Evolutionary conservation across 2,888 invertebrate genomes (phyloP), one percentile per base, ranked within the genome.

Genomic region (Protophormia terraenovae): DNA sequence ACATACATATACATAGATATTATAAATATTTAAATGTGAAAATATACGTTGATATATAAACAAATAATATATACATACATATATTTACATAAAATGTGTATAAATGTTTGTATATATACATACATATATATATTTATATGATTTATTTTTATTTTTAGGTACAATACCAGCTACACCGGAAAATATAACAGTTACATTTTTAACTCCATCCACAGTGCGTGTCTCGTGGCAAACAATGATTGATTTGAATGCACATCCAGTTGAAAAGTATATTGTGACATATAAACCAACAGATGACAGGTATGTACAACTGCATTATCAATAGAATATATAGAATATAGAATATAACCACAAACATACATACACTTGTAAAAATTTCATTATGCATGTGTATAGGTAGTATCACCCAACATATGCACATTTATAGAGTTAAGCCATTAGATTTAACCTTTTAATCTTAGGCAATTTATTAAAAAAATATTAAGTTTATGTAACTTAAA

Each of bases 241-340:
- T 87, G 96, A 96, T 90, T 94, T 96, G 89, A 91, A 91, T 89
- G 91, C 91, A 78, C 92, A 92, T 89, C 93, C 93, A 62, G 96
- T 97, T 86, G 97, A 97, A 91, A 97, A 97, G 93, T 97, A 97
- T 94, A 97, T 97, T 93, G 97, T 97, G 92, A 97, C 96, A 22
- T 97, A 97, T 93, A 97, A 97, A 92, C 97, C 97, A 64, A 96
- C 97, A 67, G 96, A 97, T 93, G 97, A 97, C 93, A 97, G 97
- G 97, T 97, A 96, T 95, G 91, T 92, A 89, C 87, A 78, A 83
- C 79, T 88, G 84, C 82, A 87, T 86, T 86, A 71, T n/a, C 66
- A 67, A 35, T 32, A 62, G 0, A 14, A 24, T 19, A 19, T n/a
- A n/a, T n/a, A n/a, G n/a, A n/a, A n/a, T n/a, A n/a, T n/a, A n/a